These are phyloP conservation scores for Pogona vitticeps DNA, from an alignment of 2,113 vertebrate species.

Conservation along the genomic window DNA sequence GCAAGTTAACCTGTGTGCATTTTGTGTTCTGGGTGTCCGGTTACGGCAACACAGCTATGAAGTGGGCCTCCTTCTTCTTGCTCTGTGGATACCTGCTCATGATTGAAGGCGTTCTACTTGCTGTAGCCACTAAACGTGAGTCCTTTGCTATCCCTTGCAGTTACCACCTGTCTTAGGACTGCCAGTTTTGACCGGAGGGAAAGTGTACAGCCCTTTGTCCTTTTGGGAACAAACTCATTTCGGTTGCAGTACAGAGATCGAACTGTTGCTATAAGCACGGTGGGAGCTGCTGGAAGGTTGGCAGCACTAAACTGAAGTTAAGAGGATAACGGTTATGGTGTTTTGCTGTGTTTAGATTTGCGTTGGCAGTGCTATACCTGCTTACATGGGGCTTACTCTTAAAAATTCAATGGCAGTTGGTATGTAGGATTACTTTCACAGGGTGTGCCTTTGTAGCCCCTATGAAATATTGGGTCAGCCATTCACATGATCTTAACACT, in stretches of 20 bases:
- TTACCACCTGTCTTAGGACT: rapidly evolving
- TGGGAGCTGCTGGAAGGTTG: neutral
- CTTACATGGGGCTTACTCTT: neutral
- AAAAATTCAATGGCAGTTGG: neutral
- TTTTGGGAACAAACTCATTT: neutral
- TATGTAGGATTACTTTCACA: neutral
- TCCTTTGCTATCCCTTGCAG: conserved; percentile 14
- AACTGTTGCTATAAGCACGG: neutral
- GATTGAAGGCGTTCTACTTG: conserved; percentile 41
- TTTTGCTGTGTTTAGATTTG: neutral
- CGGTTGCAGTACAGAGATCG: neutral
- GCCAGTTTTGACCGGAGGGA: rapidly evolving
- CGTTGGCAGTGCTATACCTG: neutral
- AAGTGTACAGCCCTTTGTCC: neutral
- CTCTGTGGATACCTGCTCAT: conserved; percentile 65
- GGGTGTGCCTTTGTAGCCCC: neutral
- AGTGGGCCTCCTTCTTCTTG: neutral
- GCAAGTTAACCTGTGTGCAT: rapidly evolving
- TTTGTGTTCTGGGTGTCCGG: neutral
- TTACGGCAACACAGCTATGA: conserved; percentile 45
- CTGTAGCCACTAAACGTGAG: conserved; percentile 72
- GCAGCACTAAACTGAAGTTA: neutral
- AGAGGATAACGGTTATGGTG: neutral
- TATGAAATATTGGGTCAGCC: no score
- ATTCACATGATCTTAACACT: neutral